Evolutionary conservation across 2,888 invertebrate species (phyloP), one percentile per base, ranked within the genome.

Genomic region (Callosobruchus maculatus): DNA sequence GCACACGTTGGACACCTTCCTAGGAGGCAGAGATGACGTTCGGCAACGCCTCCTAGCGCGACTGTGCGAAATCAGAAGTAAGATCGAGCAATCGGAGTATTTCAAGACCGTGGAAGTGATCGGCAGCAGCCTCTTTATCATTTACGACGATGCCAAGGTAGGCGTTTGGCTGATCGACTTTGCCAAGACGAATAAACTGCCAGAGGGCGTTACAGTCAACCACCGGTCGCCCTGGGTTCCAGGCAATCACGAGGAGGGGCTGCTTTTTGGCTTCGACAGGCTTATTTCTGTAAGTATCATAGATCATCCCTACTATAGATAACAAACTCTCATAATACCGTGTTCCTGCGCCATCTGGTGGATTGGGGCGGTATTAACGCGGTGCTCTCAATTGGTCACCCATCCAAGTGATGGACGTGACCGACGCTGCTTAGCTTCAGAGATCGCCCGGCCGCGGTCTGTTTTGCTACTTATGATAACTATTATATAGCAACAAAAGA

Each of bases 141-240:
- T 98, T 77, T 97, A 97, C 85, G 98, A 99, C 85, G 92, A 94
- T 75, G 91, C 92, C 76, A 93, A 93, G 82, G 94, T 95, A 66
- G 97, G 97, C 22, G 96, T 94, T 7, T 99, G 98, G 98, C 89
- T 99, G 80, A 99, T 99, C 77, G 99, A 99, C 86, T 99, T 99
- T 85, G 98, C 97, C 71, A 99, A 99, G 86, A 97, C 97, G 0
- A 90, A 94, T 73, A 89, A 90, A 72, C 88, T 97, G 70, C 93
- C 95, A 0, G 90, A 92, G 22, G 93, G 92, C 13, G 81, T 90
- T 22, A 88, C 87, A 71, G 90, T 98, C 20, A 92, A 92, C 79
- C 99, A 99, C 85, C 90, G 96, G 74, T 89, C 89, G 7, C 89
- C 92, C 20, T 99, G 98, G 99, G 85, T 90, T 76, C 93, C 95